Percentiles rank a stretch among this genome's conserved stretches.
phyloP scores from a whole-genome alignment of 2,797 vertebrate genomes.

The Ctenochaetus hawaiiensis region DNA sequence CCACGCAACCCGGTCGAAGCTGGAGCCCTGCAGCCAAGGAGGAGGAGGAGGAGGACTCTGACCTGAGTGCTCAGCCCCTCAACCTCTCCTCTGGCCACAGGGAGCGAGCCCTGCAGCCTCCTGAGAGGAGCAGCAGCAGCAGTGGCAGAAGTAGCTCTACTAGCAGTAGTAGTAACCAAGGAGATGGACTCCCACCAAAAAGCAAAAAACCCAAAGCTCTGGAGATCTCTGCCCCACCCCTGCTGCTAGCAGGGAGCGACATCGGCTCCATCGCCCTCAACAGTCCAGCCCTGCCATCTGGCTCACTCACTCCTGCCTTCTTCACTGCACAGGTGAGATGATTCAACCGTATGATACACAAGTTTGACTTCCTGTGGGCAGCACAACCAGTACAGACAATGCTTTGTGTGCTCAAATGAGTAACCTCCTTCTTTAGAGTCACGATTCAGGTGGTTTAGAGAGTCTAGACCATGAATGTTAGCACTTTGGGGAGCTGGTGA shows the following conservation, averaged over 20 bases:
- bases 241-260: slow-evolving; percentile 92
- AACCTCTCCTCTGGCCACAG: slow-evolving; percentile 95
- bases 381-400: neutral
- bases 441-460: slow-evolving; percentile 1
- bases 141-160: slow-evolving; percentile 55
- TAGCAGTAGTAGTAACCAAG: slow-evolving; percentile 70
- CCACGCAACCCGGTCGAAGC: slow-evolving; percentile 73
- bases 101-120: slow-evolving; percentile 84
- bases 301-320: slow-evolving; percentile 95
- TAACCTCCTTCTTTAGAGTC: slow-evolving; percentile 17
- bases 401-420: neutral
- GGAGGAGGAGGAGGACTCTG: slow-evolving; percentile 76
- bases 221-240: slow-evolving; percentile 91
- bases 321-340: slow-evolving; percentile 93
- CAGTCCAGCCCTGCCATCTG: slow-evolving; percentile 93
- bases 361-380: neutral
- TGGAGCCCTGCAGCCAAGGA: slow-evolving; percentile 84
- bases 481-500: slow-evolving; percentile 5
- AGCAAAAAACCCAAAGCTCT: slow-evolving; percentile 95
- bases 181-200: slow-evolving; percentile 90
- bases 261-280: slow-evolving; percentile 95
- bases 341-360: neutral
- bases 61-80: slow-evolving; percentile 87
- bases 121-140: slow-evolving; percentile 68
- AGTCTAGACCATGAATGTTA: slow-evolving; percentile 1